These are phyloP conservation scores for Cantharis flavilabris DNA, from an alignment of 2,888 invertebrate species.

Conservation along the genomic window DNA sequence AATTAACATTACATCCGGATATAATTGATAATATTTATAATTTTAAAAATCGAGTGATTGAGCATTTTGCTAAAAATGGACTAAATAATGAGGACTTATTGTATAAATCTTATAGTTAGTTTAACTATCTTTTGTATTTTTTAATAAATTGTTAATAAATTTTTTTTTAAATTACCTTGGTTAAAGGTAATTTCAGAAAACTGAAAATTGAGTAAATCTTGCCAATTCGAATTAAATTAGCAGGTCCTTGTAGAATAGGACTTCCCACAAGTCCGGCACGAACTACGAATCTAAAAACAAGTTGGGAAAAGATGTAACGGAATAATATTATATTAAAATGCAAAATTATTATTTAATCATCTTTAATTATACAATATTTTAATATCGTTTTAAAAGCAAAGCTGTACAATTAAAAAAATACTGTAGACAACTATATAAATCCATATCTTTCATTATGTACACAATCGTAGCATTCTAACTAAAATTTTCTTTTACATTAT, in stretches of 20 bases:
- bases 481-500: slow-evolving; percentile 22
- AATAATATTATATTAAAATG: background rate
- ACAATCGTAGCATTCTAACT: slow-evolving; percentile 39
- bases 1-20: background rate
- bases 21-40: background rate
- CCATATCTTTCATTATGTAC: slow-evolving; percentile 43
- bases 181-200: too few relatives aligned
- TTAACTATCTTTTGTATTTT: background rate
- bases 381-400: slow-evolving; percentile 53
- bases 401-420: slow-evolving; percentile 57
- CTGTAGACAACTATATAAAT: slow-evolving; percentile 52
- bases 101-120: background rate
- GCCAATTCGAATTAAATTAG: too few relatives aligned
- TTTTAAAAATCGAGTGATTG: background rate
- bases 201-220: too few relatives aligned
- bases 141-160: background rate
- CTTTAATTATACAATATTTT: slow-evolving; percentile 18
- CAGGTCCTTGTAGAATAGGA: too few relatives aligned
- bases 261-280: background rate
- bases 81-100: background rate
- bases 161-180: too few relatives aligned
- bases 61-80: background rate
- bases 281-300: background rate
- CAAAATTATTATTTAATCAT: slow-evolving; percentile 2
- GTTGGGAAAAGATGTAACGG: background rate